Evolutionary conservation across 92 coral and sea anemone species (phyloP).

Genomic region (Palythoa grandiflora): DNA sequence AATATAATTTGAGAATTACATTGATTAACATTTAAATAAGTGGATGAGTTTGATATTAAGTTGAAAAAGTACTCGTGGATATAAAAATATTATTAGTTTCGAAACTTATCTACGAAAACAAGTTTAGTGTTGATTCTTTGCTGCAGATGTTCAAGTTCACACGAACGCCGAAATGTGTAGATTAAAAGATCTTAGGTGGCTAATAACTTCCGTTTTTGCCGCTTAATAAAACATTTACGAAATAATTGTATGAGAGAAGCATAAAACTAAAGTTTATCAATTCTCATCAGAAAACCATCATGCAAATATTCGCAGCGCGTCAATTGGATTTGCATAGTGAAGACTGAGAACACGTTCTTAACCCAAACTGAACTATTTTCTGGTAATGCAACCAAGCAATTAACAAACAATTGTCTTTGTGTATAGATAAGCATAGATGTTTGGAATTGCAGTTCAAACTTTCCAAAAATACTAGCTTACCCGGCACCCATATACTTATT

Average conservation of each 20-base stretch:
- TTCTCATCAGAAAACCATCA: background rate
- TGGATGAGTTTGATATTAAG: too few species aligned
- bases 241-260: constrained; percentile 26
- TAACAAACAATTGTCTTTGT: background rate
- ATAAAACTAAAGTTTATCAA: background rate
- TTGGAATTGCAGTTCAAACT: background rate
- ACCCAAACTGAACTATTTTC: background rate
- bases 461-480: background rate
- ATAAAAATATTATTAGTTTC: background rate
- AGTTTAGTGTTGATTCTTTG: background rate
- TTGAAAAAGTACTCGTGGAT: too few species aligned
- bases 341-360: background rate
- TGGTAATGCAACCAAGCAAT: background rate
- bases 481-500: background rate
- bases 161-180: constrained; percentile 3
- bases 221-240: constrained; percentile 11
- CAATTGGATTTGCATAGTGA: background rate
- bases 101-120: background rate
- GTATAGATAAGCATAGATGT: background rate
- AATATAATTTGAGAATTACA: too few species aligned
- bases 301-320: background rate
- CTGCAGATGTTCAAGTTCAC: constrained; percentile 22
- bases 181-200: background rate
- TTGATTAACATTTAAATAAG: too few species aligned
- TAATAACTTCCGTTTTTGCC: constrained; percentile 40